Base-by-base conservation (phyloP, 1,140 invertebrate species). In the Drosophila willistoni region DNA sequence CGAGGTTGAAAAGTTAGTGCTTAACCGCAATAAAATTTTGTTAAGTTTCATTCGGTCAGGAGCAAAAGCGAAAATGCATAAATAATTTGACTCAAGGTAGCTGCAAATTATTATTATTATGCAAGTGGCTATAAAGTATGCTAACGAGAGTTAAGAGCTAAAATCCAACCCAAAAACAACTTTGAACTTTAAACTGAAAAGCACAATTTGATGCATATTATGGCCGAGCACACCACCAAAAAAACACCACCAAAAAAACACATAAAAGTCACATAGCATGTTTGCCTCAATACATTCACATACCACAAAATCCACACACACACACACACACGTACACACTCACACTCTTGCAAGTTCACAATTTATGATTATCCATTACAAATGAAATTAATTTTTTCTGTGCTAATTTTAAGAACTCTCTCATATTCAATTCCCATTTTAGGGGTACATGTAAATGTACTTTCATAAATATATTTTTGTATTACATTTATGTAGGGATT, bases 191-290 rank as follows among this genome's bases (percentile, higher is more conserved):
- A 22, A 22, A 51, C 9, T 51, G 19, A 3, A 22, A 12, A 19
- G 17, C 7, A 42, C 47, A 64, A 56, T 41, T 71, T 34, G 25
- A 47, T 25, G 12, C 39, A 29, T 34, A 19, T 25, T 73, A 54
- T 62, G 19, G 19, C 51, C 65, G 33, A 44, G 9, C 9, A 39
- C 14, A 51, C 44, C 44, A 51, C 36, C n/a, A 22, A 17, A 51
- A 14, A 51, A 68, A 79, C 83, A 67, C 62, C 36, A 39, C 44
- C n/a, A n/a, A 51, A 17, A 19, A 47, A 47, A 47, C 44, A 47
- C 44, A 51, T 12, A 12, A 10, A 51, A 51, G 44, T 47, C 44
- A 51, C 62, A 42, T 29, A 47, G 41, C 61, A 56, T 51, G 44
- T 3, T 51, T 19, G 10, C 7, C 36, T 51, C 25, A 64, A 41